Percentiles rank a stretch among this genome's conserved stretches.
Conservation (phyloP, 2,797 vertebrate genomes). For the Sebastes trivittatus region DNA sequence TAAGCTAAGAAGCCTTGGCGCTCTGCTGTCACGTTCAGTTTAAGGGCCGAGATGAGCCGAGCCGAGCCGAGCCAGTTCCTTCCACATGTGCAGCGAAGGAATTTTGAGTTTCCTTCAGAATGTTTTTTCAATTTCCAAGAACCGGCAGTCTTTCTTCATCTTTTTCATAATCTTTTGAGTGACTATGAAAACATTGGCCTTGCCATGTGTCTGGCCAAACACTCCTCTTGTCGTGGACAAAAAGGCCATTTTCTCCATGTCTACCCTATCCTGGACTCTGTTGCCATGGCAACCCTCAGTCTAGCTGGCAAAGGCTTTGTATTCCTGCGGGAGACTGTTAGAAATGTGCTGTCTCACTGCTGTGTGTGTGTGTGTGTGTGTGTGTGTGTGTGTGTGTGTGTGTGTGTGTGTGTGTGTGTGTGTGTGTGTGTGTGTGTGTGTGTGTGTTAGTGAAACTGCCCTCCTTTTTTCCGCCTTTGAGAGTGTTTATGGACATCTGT, state of each 20-base stretch:
- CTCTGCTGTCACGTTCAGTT: neutral
- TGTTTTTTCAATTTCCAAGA: slow-evolving; percentile 15
- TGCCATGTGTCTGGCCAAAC: slow-evolving; percentile 23
- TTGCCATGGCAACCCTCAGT: slow-evolving; percentile 71
- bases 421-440: slow-evolving; percentile 6
- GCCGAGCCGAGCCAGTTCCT: neutral
- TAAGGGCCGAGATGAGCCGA: neutral
- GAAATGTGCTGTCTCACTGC: slow-evolving; percentile 55
- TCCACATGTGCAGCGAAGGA: slow-evolving; percentile 26
- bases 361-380: slow-evolving; percentile 11
- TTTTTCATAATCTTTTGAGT: slow-evolving; percentile 3
- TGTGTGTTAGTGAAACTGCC: slow-evolving; percentile 5
- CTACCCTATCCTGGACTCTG: slow-evolving; percentile 35
- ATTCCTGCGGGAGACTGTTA: slow-evolving; percentile 44
- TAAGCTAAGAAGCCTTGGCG: neutral
- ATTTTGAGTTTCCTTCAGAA: slow-evolving; percentile 19
- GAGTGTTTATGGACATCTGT: slow-evolving; percentile 40
- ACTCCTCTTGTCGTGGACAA: slow-evolving; percentile 35
- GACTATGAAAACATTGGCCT: slow-evolving; percentile 44
- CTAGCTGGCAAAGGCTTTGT: slow-evolving; percentile 63
- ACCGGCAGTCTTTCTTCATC: neutral
- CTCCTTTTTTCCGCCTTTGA: neutral
- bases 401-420: slow-evolving; percentile 10
- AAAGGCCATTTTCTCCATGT: slow-evolving; percentile 48
- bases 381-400: slow-evolving; percentile 6